Evolutionary conservation across 2,888 invertebrate genomes (phyloP), one percentile per base, ranked within the genome.

Genomic region (Drosophila maculinotata): DNA sequence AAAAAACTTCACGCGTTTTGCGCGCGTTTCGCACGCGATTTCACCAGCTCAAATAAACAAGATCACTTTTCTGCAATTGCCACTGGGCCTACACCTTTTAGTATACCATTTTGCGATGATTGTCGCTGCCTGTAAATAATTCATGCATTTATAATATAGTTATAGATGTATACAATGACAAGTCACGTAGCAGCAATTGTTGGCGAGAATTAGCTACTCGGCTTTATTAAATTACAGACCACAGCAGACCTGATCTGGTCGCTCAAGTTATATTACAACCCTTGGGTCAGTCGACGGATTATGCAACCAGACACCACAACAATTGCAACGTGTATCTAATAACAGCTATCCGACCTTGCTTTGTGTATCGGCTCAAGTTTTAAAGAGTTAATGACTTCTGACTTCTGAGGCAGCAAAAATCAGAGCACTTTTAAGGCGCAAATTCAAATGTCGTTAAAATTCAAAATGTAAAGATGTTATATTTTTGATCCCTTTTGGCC

Each of bases 181-280:
- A 44, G 58, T 35, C 64, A 41, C 65, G 65, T 64, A 65, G 7
- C 44, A 33, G 47, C 25, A 59, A 17, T 20, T 31, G 15, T 14
- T 45, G n/a, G 26, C 31, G 66, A 36, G 26, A 44, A 30, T 12
- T 35, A 35, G 10, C 20, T 47, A 25, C 38, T 31, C 26, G 62
- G 47, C 53, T 45, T 60, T 69, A 69, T 60, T 69, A 54, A 69
- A 69, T 69, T 48, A 69, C 68, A 47, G 36, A 20, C 25, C 25
- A 23, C 45, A 59, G 12, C 28, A 8, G 44, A 49, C n/a, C 33
- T 44, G 59, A 59, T 47, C 45, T 28, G 45, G 8, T 38, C 14
- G 36, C 35, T n/a, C 41, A 20, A 48, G 25, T 30, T n/a, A n/a
- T n/a, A n/a, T 48, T 15, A n/a, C 63, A 36, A 54, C 69, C 54